Conservation (phyloP, 2,113 vertebrate species). For the Synchiropus splendidus region DNA sequence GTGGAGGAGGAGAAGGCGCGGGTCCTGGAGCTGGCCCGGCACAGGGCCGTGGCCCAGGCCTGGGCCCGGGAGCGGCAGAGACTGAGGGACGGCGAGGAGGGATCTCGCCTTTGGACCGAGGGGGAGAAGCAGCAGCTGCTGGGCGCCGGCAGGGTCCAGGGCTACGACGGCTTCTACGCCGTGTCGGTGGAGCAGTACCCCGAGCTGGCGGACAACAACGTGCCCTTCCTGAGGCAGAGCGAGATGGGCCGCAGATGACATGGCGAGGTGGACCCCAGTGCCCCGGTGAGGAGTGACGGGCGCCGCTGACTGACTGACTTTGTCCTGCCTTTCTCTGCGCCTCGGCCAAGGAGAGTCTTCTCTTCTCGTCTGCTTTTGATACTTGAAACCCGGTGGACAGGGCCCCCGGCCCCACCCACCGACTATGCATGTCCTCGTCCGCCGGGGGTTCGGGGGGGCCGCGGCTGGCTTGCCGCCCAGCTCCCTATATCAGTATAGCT, state of each 20-base stretch:
- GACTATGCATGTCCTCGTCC: background rate
- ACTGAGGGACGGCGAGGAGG: constrained; percentile 91
- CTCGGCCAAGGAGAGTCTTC: constrained; percentile 73
- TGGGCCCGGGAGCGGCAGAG: constrained; percentile 89
- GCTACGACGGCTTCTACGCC: constrained; percentile 92
- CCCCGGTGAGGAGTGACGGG: too few relatives aligned
- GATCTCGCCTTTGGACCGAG: constrained; percentile 88
- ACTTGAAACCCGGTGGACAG: constrained; percentile 55
- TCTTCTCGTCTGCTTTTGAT: constrained; percentile 66
- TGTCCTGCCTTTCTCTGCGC: constrained; percentile 64
- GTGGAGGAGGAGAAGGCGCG: constrained; percentile 87
- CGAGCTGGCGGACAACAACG: constrained; percentile 95
- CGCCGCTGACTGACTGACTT: too few relatives aligned
- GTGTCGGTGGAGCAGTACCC: constrained; percentile 95
- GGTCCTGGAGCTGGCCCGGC: constrained; percentile 83
- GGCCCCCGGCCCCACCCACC: background rate
- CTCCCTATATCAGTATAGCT: constrained; percentile 55
- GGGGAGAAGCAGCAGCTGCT: constrained; percentile 91
- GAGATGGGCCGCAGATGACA: constrained; percentile 99
- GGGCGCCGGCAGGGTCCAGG: constrained; percentile 81
- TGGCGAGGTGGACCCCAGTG: too few relatives aligned
- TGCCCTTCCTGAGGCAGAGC: constrained; percentile 98
- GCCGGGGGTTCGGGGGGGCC: too few relatives aligned
- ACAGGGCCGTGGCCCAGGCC: constrained; percentile 78
- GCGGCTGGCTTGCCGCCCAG: background rate